These are phyloP conservation scores for Brachionus paranguensis DNA, from an alignment of 1,140 invertebrate genomes.

Conservation along the genomic window DNA sequence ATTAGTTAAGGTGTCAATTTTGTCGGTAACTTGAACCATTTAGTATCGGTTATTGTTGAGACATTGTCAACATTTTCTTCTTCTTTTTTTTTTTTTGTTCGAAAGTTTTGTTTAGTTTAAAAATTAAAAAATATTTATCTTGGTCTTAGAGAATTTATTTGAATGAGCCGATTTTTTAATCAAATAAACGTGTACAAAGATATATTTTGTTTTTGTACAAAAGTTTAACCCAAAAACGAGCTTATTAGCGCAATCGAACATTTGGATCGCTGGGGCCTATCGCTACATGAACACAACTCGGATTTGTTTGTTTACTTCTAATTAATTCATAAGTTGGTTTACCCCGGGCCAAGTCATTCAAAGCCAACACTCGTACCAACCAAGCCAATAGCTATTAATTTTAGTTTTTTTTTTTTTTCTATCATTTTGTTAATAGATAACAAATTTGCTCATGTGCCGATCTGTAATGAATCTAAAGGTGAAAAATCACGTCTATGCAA, in stretches of 20 bases:
- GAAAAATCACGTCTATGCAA: slow-evolving; percentile 16
- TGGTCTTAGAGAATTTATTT: background rate
- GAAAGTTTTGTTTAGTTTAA: background rate
- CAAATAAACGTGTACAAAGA: background rate
- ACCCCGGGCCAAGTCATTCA: background rate
- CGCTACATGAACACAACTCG: background rate
- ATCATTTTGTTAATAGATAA: background rate
- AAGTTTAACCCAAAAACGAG: background rate
- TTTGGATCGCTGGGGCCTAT: background rate
- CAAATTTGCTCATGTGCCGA: slow-evolving; percentile 21
- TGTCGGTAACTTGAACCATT: background rate
- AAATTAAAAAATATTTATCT: background rate
- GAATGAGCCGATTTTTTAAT: background rate
- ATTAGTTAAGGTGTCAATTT: background rate
- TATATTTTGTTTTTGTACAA: background rate
- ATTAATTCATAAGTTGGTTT: background rate
- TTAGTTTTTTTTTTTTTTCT: background rate
- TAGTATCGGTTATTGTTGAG: background rate
- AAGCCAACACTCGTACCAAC: background rate
- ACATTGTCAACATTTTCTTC: background rate
- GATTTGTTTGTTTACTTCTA: slow-evolving; percentile 10
- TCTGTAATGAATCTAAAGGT: background rate
- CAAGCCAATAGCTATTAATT: background rate
- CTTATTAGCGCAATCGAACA: slow-evolving; percentile 5
- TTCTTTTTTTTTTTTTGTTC: slow-evolving; percentile 2